These are phyloP conservation scores for Hydrolagus affinis DNA, from an alignment of 2,113 vertebrate species.

Conservation along the genomic window DNA sequence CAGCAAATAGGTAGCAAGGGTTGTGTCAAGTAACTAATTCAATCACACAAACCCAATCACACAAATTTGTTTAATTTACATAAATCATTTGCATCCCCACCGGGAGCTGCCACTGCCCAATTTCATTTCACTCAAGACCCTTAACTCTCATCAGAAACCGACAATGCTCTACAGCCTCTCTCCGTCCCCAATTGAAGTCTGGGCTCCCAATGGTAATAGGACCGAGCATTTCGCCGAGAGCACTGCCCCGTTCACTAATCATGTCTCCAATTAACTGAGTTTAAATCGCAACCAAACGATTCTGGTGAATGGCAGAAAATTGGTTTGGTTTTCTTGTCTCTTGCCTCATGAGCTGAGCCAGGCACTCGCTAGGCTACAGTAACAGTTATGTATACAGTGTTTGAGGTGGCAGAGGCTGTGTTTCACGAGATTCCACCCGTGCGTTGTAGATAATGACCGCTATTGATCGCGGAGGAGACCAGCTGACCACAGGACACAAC, in stretches of 20 bases:
- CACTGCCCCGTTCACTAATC: too few species aligned
- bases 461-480: neutral
- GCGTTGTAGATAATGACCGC: neutral
- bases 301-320: neutral
- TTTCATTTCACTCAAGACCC: neutral
- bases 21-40: neutral
- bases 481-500: neutral
- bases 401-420: neutral
- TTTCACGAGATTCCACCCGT: neutral
- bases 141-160: neutral
- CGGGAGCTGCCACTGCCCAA: neutral
- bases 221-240: neutral
- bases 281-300: neutral
- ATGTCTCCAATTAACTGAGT: neutral
- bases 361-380: neutral
- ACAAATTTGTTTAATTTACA: slow-evolving; percentile 25
- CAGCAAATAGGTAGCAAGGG: neutral
- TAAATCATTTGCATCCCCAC: neutral
- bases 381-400: neutral
- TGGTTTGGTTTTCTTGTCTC: neutral
- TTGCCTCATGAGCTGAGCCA: neutral
- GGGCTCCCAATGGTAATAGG: slow-evolving; percentile 4
- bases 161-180: neutral
- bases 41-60: neutral
- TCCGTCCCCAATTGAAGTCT: neutral